phyloP scores from a whole-genome alignment of 1,140 invertebrate genomes.

The Ectropis grisescens region DNA sequence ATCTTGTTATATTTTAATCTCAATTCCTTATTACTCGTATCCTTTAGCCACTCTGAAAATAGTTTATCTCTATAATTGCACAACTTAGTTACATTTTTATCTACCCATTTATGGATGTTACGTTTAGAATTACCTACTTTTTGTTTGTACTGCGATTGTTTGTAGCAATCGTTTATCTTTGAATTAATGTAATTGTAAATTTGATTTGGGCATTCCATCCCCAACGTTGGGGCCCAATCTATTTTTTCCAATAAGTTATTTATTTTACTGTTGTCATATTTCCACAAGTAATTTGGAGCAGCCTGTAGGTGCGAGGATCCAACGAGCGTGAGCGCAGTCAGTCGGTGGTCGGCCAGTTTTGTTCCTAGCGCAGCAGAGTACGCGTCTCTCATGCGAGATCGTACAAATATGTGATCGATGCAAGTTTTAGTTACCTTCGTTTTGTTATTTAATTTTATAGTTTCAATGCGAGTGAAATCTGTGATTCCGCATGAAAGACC shows the following conservation, averaged over 20 bases:
- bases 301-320: constrained; percentile 1
- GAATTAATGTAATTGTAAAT: constrained; percentile 7
- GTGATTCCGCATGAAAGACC: constrained; percentile 9
- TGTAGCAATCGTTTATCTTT: constrained; percentile 3
- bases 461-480: constrained; percentile 9
- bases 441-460: no score
- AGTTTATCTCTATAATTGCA: constrained; percentile 4
- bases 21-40: constrained; percentile 2
- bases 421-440: constrained; percentile 6
- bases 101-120: constrained; percentile 3
- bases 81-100: constrained; percentile 5
- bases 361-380: constrained; percentile 3
- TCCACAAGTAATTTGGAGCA: constrained; percentile 2
- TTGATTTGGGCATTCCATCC: constrained; percentile 2
- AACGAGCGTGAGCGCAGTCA: constrained; percentile 1
- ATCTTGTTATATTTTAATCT: constrained; percentile 8
- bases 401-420: constrained; percentile 12
- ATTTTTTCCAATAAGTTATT: constrained; percentile 1
- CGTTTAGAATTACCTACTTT: constrained; percentile 4
- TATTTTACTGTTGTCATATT: constrained; percentile 3
- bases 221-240: background rate
- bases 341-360: constrained; percentile 5
- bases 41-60: constrained; percentile 2
- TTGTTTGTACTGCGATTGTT: constrained; percentile 2
- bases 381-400: constrained; percentile 2